These are phyloP conservation scores for Leptopilina myrica DNA, from an alignment of 2,888 invertebrate genomes.

Conservation along the genomic window DNA sequence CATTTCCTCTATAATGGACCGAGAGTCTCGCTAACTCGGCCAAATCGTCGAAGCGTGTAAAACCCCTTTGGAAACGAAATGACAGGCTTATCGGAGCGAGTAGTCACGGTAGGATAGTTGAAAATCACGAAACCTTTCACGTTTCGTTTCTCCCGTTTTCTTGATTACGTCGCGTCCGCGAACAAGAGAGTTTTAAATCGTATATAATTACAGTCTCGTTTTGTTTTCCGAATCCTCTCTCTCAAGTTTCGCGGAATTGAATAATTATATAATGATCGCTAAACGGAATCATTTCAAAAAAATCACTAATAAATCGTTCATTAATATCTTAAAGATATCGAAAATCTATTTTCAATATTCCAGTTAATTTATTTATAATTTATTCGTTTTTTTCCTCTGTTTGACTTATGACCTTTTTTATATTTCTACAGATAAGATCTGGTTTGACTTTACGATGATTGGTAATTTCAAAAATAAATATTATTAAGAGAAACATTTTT, in stretches of 20 bases:
- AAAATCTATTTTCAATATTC: neutral
- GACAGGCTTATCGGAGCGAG: conserved; percentile 59
- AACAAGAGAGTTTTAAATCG: neutral
- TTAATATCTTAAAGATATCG: no score
- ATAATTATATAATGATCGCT: conserved; percentile 3
- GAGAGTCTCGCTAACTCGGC: conserved; percentile 16
- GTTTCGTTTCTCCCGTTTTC: conserved; percentile 42
- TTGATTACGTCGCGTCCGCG: conserved; percentile 32
- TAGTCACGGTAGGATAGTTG: conserved; percentile 53
- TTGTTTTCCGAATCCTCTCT: conserved; percentile 10
- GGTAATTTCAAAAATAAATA: no score
- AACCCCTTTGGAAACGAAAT: conserved; percentile 36
- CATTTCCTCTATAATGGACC: conserved; percentile 17
- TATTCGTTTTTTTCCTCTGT: neutral
- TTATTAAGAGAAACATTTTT: neutral
- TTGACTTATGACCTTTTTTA: neutral
- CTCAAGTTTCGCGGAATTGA: conserved; percentile 16
- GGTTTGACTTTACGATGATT: neutral
- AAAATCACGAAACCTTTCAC: conserved; percentile 49
- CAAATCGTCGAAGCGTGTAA: conserved; percentile 37
- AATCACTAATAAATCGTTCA: conserved; percentile 4
- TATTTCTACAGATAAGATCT: neutral
- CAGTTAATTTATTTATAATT: neutral
- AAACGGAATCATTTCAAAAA: no score
- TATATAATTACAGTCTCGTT: conserved; percentile 31